Evolutionary conservation across 2,888 invertebrate species (phyloP), one percentile per base, ranked within the genome.

Genomic region (Apodemia hepburni): DNA sequence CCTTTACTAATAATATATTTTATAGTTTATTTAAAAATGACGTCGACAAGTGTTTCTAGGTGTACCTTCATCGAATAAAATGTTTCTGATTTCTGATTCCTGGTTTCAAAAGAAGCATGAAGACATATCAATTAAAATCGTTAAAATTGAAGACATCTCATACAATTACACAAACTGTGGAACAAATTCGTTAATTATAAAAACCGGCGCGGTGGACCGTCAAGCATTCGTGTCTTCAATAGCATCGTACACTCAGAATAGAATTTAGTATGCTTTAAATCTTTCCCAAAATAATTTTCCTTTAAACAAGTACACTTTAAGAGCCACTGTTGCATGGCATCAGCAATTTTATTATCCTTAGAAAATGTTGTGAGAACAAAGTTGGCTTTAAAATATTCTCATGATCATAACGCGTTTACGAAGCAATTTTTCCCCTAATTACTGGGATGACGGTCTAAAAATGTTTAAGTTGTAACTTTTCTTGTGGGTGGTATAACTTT

Each of bases 101-200:
- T 17, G n/a, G 7, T 47, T 17, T 17, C 17, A n/a, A n/a, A 3
- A 18, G 9, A 17, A 18, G 8, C 17, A 18, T 54, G 11, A 54
- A 54, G 27, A 60, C 47, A 45, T 42, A 17, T 27, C 45, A 57
- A 60, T 60, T 18, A 54, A 61, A n/a, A 42, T 49, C 22, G 11
- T 69, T 42, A 60, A 68, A 73, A 71, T 11, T 22, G 49, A 27
- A 22, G 73, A 75, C 77, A 76, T 75, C 74, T 71, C 65, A 69
- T 70, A 67, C 70, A 71, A 77, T 76, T 73, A 76, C 75, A 75
- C 73, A 70, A 73, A 72, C 67, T 70, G 71, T 75, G 75, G 75
- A 83, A 80, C 80, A 74, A 79, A 82, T 82, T 79, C 75, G 78
- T 76, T 79, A 78, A 82, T 77, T 76, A 77, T 75, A 65, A 68